Base-by-base conservation (phyloP, 2,113 vertebrate species). In the Pandion haliaetus region DNA sequence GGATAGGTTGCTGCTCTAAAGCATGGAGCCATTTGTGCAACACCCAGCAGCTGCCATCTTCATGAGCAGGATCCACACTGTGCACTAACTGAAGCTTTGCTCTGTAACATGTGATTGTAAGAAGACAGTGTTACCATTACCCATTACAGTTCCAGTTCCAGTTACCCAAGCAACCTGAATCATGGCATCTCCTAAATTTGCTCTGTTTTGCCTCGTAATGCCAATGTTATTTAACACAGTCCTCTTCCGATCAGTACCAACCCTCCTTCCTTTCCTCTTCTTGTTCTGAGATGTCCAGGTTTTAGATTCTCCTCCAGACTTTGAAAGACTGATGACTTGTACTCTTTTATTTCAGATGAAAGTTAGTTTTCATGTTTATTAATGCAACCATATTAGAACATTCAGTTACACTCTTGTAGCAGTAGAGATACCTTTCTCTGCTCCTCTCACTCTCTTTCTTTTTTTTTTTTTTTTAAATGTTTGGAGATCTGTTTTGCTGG, bases 401-500 rank as follows among this genome's bases (percentile, higher is more conserved):
- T 26, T 79, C 9, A 69, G 1, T 83, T 47, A 57, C 26, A 36
- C 4, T 79, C 8, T 12, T 78, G 25, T 38, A 80, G 20, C 15
- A 29, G 32, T 59, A 81, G 23, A 84, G 5, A 52, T 9, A 63
- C 14, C 17, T n/a, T 76, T 40, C 74, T 86, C 36, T 67, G 12
- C 17, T 72, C 36, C 34, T 19, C 20, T 58, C 8, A 81, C 10
- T 58, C 19, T 90, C 8, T 74, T 3, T 63, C 3, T 44, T 1
- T 63, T 0, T 44, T 40, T 1, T 78, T 1, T 36, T 9, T 28
- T 36, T 67, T 38, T 66, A 21, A 62, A 17, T 55, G 14, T 93
- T 84, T 87, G 57, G 47, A 87, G 14, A 90, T 94, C 13, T 73
- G 20, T 94, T 96, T 84, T 95, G 69, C 65, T 95, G 96, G 96